These are phyloP conservation scores for Isotomurus palustris DNA, from an alignment of 2,888 invertebrate genomes.

Conservation along the genomic window DNA sequence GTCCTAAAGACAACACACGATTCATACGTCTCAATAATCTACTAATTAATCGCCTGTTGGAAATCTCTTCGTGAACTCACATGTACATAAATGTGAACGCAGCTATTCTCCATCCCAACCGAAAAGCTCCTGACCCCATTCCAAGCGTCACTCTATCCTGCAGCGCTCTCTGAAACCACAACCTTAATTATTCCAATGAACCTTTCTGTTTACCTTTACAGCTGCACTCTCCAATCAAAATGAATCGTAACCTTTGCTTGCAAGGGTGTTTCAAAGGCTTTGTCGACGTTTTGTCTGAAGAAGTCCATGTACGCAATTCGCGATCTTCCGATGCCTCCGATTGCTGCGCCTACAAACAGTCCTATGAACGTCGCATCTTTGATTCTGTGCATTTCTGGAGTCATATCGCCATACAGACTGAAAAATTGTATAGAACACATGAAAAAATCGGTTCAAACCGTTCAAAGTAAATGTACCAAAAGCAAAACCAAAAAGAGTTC, in stretches of 20 bases:
- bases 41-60: not conserved
- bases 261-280: constrained; percentile 43
- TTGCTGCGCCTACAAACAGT: constrained; percentile 58
- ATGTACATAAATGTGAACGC: constrained; percentile 65
- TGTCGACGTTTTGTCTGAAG: constrained; percentile 45
- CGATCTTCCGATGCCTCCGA: constrained; percentile 50
- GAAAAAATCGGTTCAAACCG: not conserved
- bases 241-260: constrained; percentile 45
- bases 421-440: constrained; percentile 47
- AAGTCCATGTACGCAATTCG: constrained; percentile 45
- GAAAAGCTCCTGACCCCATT: constrained; percentile 67
- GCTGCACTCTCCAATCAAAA: not conserved
- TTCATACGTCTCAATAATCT: not conserved
- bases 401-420: constrained; percentile 63
- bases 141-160: constrained; percentile 65
- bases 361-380: constrained; percentile 60
- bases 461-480: not conserved
- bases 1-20: constrained; percentile 56
- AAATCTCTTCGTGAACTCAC: constrained; percentile 53
- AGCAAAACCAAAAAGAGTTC: not conserved
- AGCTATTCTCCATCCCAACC: constrained; percentile 65
- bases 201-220: not conserved
- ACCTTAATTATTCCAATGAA: not conserved
- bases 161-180: constrained; percentile 57
- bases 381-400: constrained; percentile 60